Percentiles rank a stretch among this genome's conserved stretches.
phyloP scores from a whole-genome alignment of 2,797 vertebrate genomes.

The Halcyon smyrnensis region DNA sequence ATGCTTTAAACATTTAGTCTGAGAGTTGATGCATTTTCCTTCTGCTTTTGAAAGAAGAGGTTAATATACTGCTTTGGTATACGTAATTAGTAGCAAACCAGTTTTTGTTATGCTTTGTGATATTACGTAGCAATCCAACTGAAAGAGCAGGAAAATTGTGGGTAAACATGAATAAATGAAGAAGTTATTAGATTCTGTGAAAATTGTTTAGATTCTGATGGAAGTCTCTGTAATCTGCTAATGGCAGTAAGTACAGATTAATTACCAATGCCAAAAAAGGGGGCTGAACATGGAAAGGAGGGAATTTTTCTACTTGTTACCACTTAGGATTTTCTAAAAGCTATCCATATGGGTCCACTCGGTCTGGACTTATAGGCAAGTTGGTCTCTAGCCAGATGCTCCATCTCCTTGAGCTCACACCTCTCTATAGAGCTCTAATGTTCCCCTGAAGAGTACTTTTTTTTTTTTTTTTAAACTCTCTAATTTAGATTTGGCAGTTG shows the following conservation, averaged over 20 bases:
- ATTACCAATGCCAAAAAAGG: slow-evolving; percentile 61
- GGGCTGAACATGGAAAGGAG: neutral
- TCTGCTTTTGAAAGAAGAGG: neutral
- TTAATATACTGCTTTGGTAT: neutral
- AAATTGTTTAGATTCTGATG: slow-evolving; percentile 47
- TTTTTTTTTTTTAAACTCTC: slow-evolving; percentile 16
- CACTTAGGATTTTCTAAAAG: slow-evolving; percentile 65
- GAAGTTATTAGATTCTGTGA: slow-evolving; percentile 43
- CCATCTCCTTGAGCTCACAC: slow-evolving; percentile 76
- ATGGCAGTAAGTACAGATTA: slow-evolving; percentile 52
- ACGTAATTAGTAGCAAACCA: slow-evolving; percentile 35
- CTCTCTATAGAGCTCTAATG: slow-evolving; percentile 74
- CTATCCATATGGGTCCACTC: slow-evolving; percentile 70
- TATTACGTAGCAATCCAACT: slow-evolving; percentile 1
- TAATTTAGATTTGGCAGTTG: slow-evolving; percentile 78
- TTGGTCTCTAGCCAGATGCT: slow-evolving; percentile 77
- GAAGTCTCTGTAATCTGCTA: slow-evolving; percentile 57
- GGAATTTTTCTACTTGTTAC: slow-evolving; percentile 54
- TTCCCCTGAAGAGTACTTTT: slow-evolving; percentile 70
- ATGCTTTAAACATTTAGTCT: neutral
- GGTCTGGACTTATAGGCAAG: slow-evolving; percentile 69
- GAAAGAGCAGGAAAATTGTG: slow-evolving; percentile 5
- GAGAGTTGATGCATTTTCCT: neutral
- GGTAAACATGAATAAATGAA: slow-evolving; percentile 59
- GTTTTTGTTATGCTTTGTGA: slow-evolving; percentile 41